phyloP scores from a whole-genome alignment of 2,113 vertebrate species.

The Barnardius zonarius region DNA sequence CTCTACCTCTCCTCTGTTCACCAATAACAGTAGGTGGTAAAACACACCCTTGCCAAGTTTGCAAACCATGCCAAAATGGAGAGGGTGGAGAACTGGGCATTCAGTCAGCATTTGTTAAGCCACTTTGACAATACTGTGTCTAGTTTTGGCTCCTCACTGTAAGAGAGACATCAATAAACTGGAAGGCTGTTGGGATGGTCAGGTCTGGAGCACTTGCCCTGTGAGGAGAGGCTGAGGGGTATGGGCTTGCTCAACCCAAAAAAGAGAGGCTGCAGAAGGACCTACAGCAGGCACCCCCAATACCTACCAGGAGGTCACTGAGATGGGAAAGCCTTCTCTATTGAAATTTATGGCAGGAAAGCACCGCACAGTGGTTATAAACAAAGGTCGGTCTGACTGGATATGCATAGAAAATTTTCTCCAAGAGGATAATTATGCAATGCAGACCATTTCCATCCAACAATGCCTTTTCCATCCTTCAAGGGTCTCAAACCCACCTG shows the following conservation, averaged over 20 bases:
- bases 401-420: not conserved
- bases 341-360: not conserved
- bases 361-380: not conserved
- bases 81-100: not conserved
- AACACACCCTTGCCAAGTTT: not conserved
- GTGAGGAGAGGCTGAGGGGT: not conserved
- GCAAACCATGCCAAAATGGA: not conserved
- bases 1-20: not conserved
- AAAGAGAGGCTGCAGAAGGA: not conserved
- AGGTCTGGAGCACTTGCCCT: not conserved
- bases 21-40: not conserved
- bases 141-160: not conserved
- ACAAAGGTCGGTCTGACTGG: not conserved
- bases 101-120: not conserved
- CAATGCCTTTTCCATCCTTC: too few species aligned
- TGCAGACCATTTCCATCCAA: too few species aligned
- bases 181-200: not conserved
- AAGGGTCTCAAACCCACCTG: not conserved
- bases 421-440: not conserved
- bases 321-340: not conserved
- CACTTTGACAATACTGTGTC: accelerated
- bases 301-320: not conserved
- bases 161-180: not conserved
- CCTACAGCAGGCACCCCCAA: accelerated
- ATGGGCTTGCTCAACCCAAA: not conserved